Percentiles rank a stretch among this genome's conserved stretches.
Evolutionary conservation across 2,888 invertebrate species (phyloP).

Genomic region (Dioctria linearis): DNA sequence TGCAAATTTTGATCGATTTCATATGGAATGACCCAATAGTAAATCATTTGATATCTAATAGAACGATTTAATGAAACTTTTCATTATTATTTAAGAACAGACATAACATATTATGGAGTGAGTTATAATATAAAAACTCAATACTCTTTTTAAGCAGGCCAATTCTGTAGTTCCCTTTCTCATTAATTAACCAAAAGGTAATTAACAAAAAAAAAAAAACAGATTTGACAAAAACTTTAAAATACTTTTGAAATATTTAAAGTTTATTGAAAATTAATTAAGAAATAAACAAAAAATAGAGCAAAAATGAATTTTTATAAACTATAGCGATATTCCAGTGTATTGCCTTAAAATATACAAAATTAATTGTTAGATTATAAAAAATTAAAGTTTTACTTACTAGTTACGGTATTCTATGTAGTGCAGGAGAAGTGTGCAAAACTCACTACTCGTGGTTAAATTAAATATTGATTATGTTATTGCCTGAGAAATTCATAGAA

Average conservation of each 20-base stretch:
- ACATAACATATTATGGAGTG: constrained; percentile 21
- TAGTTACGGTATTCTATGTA: constrained; percentile 33
- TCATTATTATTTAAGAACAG: constrained; percentile 19
- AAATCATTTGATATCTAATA: constrained; percentile 19
- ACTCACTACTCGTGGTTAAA: neutral
- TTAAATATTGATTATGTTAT: neutral
- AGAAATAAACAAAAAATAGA: constrained; percentile 42
- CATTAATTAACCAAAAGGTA: neutral
- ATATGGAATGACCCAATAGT: too few relatives aligned
- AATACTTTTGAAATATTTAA: constrained; percentile 42
- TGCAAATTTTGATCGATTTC: too few relatives aligned
- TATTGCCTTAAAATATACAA: constrained; percentile 61
- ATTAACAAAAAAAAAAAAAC: constrained; percentile 13
- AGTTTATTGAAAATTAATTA: constrained; percentile 32
- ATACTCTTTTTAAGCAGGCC: constrained; percentile 5
- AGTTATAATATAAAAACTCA: constrained; percentile 19
- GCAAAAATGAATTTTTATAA: constrained; percentile 56
- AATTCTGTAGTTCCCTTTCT: constrained; percentile 37
- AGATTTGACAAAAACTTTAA: constrained; percentile 43
- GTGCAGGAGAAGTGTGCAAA: neutral
- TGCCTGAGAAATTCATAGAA: neutral
- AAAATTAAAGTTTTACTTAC: constrained; percentile 20
- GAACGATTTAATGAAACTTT: constrained; percentile 18
- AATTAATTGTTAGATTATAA: constrained; percentile 43
- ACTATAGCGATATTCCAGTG: constrained; percentile 61